These are phyloP conservation scores for Caenorhabditis afra DNA, from an alignment of 2,888 invertebrate species.

Conservation along the genomic window DNA sequence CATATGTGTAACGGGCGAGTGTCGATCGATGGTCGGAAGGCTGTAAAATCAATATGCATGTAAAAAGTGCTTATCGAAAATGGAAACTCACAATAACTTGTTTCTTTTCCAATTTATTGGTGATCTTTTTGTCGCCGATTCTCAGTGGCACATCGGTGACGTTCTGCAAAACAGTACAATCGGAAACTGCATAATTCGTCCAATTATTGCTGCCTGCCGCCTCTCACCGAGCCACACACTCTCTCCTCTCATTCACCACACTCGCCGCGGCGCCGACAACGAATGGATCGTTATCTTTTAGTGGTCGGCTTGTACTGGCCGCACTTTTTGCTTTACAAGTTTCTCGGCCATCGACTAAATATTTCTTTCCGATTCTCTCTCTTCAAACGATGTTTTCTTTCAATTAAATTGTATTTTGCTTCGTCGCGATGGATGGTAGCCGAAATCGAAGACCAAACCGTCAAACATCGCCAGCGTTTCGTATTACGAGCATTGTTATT, in stretches of 20 bases:
- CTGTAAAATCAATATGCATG: slow-evolving; percentile 83
- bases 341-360: slow-evolving; percentile 22
- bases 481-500: background rate
- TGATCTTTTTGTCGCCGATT: slow-evolving; percentile 90
- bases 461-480: background rate
- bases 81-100: slow-evolving; percentile 86
- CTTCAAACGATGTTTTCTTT: background rate
- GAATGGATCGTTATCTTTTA: slow-evolving; percentile 28
- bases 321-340: slow-evolving; percentile 19
- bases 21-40: slow-evolving; percentile 92
- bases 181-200: slow-evolving; percentile 9
- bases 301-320: slow-evolving; percentile 20
- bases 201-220: slow-evolving; percentile 14
- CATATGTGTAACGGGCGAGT: slow-evolving; percentile 93
- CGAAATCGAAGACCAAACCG: slow-evolving; percentile 7
- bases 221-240: background rate
- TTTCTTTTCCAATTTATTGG: slow-evolving; percentile 82
- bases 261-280: background rate
- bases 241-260: background rate
- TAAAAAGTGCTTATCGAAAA: background rate
- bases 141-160: slow-evolving; percentile 92
- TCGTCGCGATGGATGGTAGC: background rate
- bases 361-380: background rate
- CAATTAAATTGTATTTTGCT: background rate
- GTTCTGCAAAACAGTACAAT: slow-evolving; percentile 40